These are phyloP conservation scores for Lapara coniferarum DNA, from an alignment of 2,888 invertebrate genomes.

Conservation along the genomic window DNA sequence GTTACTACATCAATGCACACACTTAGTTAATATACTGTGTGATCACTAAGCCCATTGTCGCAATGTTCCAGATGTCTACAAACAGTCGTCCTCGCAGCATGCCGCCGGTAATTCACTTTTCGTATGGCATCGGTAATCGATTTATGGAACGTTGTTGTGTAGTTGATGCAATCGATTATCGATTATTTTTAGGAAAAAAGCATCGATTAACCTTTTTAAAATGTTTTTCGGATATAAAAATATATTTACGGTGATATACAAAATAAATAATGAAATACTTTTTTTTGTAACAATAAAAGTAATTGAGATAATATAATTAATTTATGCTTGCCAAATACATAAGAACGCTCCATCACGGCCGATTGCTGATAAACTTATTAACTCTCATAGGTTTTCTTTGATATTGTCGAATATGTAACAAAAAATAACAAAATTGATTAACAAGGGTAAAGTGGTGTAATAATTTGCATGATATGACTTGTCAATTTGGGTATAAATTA, in stretches of 20 bases:
- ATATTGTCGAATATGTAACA: background rate
- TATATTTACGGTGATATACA: too few relatives aligned
- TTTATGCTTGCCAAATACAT: background rate
- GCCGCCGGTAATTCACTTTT: slow-evolving; percentile 75
- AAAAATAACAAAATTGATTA: background rate
- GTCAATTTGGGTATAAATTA: background rate
- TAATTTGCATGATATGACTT: background rate
- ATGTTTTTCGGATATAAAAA: too few relatives aligned
- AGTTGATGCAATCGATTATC: background rate
- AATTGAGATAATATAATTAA: background rate
- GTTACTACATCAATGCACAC: background rate
- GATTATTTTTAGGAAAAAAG: background rate
- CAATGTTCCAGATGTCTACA: slow-evolving; percentile 76
- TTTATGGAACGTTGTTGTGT: background rate
- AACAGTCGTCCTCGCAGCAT: slow-evolving; percentile 77
- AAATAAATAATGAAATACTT: too few relatives aligned
- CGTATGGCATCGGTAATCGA: slow-evolving; percentile 48
- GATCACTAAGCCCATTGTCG: background rate
- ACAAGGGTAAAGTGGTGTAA: background rate
- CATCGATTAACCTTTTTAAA: background rate
- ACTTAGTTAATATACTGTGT: background rate
- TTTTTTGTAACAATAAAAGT: too few relatives aligned
- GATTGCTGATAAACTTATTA: slow-evolving; percentile 13
- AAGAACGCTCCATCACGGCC: background rate
- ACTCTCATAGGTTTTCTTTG: slow-evolving; percentile 1